Evolutionary conservation across 2,888 invertebrate species (phyloP), one percentile per base, ranked within the genome.

Genomic region (Mimas tiliae): DNA sequence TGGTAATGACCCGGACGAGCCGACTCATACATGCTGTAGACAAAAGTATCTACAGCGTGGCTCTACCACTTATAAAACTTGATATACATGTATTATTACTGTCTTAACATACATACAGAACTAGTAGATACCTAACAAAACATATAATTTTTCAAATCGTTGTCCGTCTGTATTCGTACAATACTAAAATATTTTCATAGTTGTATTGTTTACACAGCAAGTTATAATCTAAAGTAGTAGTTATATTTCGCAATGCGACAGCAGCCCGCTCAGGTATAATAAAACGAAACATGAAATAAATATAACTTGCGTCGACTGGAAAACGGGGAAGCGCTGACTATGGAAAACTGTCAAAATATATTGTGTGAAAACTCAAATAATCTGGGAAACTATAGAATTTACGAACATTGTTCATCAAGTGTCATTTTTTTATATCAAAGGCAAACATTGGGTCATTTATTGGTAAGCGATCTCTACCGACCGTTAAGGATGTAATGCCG

Each of bases 211-310:
- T 14, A 27, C 27, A 27, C 27, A 19, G 51, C 51, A 7, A 52
- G 21, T 52, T 52, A 4, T 27, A 52, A 52, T 21, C 52, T 12
- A 21, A 14, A 14, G 27, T 27, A 52, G 2, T 27, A 27, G 2
- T 1, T 27, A 27, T 3, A 27, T 51, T 21, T 51, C 19, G 51
- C 51, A 52, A 52, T 27, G 52, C 52, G 52, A 52, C 52, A 52
- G 27, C 27, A 27, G 52, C 9, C 1, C 11, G 14, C 45, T 14
- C 9, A 45, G 45, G 8, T 45, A 14, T 14, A 45, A 42, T 11
- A 42, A 42, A 19, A 21, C 4, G 27, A 33, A 34, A 53, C 14
- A 8, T 34, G 14, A 53, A 53, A 45, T 45, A 34, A 27, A 33
- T 34, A 33, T 33, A 14, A 53, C 53, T 53, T 52, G 27, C 11